These are phyloP conservation scores for Muscina levida DNA, from an alignment of 2,888 invertebrate species.

Conservation along the genomic window DNA sequence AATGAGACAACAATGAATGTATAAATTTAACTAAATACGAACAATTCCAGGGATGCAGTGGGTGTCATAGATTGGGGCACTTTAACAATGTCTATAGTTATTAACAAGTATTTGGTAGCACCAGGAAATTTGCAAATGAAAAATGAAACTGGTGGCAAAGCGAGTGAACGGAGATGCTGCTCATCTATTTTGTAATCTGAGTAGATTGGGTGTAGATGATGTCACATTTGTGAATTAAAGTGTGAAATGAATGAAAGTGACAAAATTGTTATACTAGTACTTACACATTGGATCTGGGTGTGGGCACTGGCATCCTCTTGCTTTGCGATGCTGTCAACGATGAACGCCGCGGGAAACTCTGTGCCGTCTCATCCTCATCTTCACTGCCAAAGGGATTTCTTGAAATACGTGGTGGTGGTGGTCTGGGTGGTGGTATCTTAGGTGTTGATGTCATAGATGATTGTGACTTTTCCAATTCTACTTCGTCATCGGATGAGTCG, in stretches of 20 bases:
- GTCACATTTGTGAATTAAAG: neutral
- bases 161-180: neutral
- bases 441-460: constrained; percentile 56
- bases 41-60: neutral
- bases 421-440: constrained; percentile 77
- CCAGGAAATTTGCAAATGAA: neutral
- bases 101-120: neutral
- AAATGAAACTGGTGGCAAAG: neutral
- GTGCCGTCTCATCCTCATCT: constrained; percentile 81
- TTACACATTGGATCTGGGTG: constrained; percentile 76
- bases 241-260: constrained; percentile 8
- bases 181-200: constrained; percentile 41
- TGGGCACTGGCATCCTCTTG: constrained; percentile 76
- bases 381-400: constrained; percentile 89
- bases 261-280: constrained; percentile 62
- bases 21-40: neutral
- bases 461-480: constrained; percentile 72
- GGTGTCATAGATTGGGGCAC: constrained; percentile 18
- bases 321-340: constrained; percentile 70
- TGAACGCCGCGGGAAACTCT: constrained; percentile 58
- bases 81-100: neutral
- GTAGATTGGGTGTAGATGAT: neutral
- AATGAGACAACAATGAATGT: constrained; percentile 1
- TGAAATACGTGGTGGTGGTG: constrained; percentile 80
- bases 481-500: constrained; percentile 85